Percentiles rank a stretch among this genome's conserved stretches.
phyloP scores from a whole-genome alignment of 2,113 vertebrate species.

The Poicephalus gulielmi region DNA sequence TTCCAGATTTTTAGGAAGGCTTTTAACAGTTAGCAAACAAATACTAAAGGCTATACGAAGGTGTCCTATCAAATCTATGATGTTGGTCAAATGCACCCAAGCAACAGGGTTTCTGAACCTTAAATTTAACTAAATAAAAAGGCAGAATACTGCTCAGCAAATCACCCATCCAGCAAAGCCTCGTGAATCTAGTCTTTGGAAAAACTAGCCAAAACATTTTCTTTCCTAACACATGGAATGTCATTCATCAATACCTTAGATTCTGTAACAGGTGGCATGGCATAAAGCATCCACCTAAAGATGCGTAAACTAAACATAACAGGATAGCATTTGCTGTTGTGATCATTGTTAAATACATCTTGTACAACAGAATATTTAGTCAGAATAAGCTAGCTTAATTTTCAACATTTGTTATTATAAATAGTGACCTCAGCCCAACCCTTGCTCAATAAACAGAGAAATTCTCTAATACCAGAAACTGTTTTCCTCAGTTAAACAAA shows the following conservation, averaged over 20 bases:
- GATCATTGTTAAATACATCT: background rate
- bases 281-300: background rate
- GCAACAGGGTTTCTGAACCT: background rate
- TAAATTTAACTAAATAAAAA: background rate
- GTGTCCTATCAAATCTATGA: background rate
- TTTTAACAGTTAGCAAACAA: background rate
- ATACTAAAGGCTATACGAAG: background rate
- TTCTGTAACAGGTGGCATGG: background rate
- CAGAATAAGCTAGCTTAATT: background rate
- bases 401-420: background rate
- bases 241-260: background rate
- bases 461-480: background rate
- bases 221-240: fast-evolving
- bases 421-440: background rate
- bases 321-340: background rate
- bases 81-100: background rate
- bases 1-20: background rate
- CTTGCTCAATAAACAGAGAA: background rate
- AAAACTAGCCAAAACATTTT: background rate
- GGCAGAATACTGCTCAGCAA: background rate
- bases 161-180: background rate
- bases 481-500: background rate
- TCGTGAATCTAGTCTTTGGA: background rate
- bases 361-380: background rate
- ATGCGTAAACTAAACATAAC: background rate